Evolutionary conservation across 2,113 vertebrate genomes (phyloP), one percentile per base, ranked within the genome.

Genomic region (Leucosticte australis): DNA sequence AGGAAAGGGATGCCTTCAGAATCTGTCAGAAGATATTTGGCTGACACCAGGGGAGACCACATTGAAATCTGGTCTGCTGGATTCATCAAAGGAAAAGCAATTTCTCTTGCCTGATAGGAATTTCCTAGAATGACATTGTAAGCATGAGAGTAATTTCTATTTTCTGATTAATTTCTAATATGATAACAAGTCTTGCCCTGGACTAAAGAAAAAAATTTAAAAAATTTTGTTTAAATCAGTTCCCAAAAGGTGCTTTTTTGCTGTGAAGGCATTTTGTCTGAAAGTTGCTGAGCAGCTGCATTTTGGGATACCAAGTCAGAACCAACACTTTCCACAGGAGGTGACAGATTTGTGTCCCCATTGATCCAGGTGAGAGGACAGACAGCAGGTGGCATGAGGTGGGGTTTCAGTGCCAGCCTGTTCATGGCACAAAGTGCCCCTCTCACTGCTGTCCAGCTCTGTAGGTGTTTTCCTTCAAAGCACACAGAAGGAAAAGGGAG

Each of bases 31-130:
- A 77, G 2, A 19, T 22, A 69, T 46, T 77, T 53, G 15, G 9
- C 7, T 75, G 14, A 44, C 37, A 30, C 0, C 5, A 55, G 4
- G 3, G 1, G 8, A 6, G 7, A 71, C 4, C 15, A 2, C 0
- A 0, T 0, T 70, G 47, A 62, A 67, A 6, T 63, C 27, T 55
- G 15, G 1, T 68, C 50, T 79, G 12, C n/a, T 53, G 39, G 28
- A 44, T 69, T 83, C 42, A 57, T 9, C 16, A 30, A 3, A 84
- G 26, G 30, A 86, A 83, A 70, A 77, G 2, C 2, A 55, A 63
- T 70, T 70, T 78, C 10, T 59, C 30, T 21, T 35, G 4, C n/a
- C 18, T 30, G 2, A 19, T 26, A 83, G 13, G 18, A 87, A 63
- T 44, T 69, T 41, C 68, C 14, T 46, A 46, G 31, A 70, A 69